phyloP scores from a whole-genome alignment of 2,888 invertebrate species.

The Nomada lathburiana region DNA sequence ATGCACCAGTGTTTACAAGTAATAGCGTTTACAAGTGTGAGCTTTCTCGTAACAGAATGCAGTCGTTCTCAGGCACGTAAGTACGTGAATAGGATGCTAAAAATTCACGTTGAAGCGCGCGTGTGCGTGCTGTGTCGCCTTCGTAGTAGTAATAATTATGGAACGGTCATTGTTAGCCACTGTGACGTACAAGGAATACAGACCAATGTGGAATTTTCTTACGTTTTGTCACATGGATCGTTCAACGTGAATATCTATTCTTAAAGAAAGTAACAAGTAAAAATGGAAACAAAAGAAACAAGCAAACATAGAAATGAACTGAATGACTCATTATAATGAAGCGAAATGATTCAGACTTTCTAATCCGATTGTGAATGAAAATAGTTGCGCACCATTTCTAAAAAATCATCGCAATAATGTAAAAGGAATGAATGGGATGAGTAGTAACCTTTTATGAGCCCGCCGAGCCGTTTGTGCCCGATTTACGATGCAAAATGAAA shows the following conservation, averaged over 20 bases:
- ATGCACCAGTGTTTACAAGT: constrained; percentile 62
- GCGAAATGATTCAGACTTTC: too few relatives aligned
- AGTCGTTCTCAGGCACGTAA: constrained; percentile 28
- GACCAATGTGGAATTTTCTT: neutral
- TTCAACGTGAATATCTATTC: neutral
- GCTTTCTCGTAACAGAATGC: constrained; percentile 50
- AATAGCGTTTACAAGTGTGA: constrained; percentile 29
- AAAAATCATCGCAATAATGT: constrained; percentile 10
- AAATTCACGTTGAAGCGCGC: neutral
- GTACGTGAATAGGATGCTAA: constrained; percentile 25
- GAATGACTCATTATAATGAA: neutral
- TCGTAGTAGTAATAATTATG: constrained; percentile 48
- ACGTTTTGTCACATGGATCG: neutral
- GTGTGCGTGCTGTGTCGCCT: constrained; percentile 47
- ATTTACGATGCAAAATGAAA: neutral
- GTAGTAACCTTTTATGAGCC: neutral
- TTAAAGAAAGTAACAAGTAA: neutral
- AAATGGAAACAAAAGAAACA: neutral
- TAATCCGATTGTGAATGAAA: neutral
- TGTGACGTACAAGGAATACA: constrained; percentile 4
- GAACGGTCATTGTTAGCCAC: constrained; percentile 9
- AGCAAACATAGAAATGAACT: too few relatives aligned
- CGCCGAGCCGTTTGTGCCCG: neutral
- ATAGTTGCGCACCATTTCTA: constrained; percentile 3
- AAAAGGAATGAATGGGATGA: neutral